Base-by-base conservation (phyloP, 2,888 invertebrate species). In the Eupsilia transversa region DNA sequence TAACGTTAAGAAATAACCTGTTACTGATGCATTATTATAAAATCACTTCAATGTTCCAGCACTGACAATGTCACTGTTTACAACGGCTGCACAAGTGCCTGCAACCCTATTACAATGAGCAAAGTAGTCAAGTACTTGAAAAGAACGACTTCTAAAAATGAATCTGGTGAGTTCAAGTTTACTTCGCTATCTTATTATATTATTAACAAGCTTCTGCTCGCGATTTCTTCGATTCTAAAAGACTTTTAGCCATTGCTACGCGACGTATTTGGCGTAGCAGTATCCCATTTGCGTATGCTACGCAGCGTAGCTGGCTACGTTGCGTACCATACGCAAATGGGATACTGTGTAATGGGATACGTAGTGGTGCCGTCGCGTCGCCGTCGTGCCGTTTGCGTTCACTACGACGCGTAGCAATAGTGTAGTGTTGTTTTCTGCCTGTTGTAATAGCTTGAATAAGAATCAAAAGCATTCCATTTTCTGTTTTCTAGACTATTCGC, bases 11-110 rank as follows among this genome's bases (percentile, higher is more conserved):
- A n/a, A n/a, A n/a, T n/a, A n/a, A n/a, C n/a, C n/a, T n/a, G n/a
- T n/a, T n/a, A n/a, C n/a, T n/a, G n/a, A n/a, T n/a, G n/a, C n/a
- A n/a, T 14, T 33, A 17, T n/a, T 57, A 20, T 41, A n/a, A 68
- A 17, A 67, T n/a, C n/a, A n/a, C n/a, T n/a, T n/a, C 33, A 46
- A 33, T 35, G 27, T 89, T 87, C 82, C 85, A 96, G 96, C 86
- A 92, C 94, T 41, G 95, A 96, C 87, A 97, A 97, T 82, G 97
- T 98, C 83, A 96, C 97, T 71, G 98, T 99, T 61, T 99, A 99
- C 94, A 99, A 99, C 94, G 98, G 98, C 93, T 98, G 98, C 89
- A 98, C 99, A 66, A 98, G 99, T 52, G 97, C 97, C 86, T 97
- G 98, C 83, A 98, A 98, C 93, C 99, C 99, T 0, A 97, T 99